Base-by-base conservation (phyloP, 2,888 invertebrate species). In the Osmoderma eremita region DNA sequence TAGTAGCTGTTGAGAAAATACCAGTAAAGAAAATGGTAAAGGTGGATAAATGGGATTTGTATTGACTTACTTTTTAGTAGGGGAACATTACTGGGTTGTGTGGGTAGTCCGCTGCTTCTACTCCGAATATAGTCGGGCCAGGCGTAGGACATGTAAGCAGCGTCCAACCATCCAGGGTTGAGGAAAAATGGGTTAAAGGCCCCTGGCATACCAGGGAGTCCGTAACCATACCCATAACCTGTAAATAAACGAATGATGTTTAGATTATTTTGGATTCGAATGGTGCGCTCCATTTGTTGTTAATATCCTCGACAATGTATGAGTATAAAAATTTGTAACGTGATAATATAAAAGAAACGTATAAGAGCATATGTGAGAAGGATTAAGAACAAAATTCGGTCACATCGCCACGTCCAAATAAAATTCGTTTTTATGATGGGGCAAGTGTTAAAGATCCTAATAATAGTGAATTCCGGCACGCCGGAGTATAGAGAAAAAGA, bases 91-190 rank as follows among this genome's bases (percentile, higher is more conserved):
- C 81, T 78, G 24, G 81, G 73, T 65, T 71, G 71, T 15, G 68
- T 51, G 10, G 67, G 39, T 24, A 54, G 20, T 15, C 30, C 36
- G 8, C 15, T 84, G 76, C 87, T 83, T 74, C 84, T 84, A 67
- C 85, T 81, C 49, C 88, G 83, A 81, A 92, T 90, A 79, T 91
- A 92, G 78, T 92, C 92, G 4, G 87, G 86, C 82, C 86, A 84
- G 0, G 85, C 86, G 80, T 93, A 93, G 75, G 90, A 89, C 82
- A 93, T 87, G 80, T 93, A 93, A 3, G 92, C 91, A 1, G 92
- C 91, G 78, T 95, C 95, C 74, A 95, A 82, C 92, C 94, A 94
- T 38, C 91, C 91, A 0, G 93, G 91, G 77, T 92, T 92, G 66
- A 94, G 83, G 70, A 95, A 85, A 81, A 93, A 91, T 1, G 91